Percentiles rank a stretch among this genome's conserved stretches.
Conservation (phyloP, 2,888 invertebrate species). For the Helicoverpa assulta region DNA sequence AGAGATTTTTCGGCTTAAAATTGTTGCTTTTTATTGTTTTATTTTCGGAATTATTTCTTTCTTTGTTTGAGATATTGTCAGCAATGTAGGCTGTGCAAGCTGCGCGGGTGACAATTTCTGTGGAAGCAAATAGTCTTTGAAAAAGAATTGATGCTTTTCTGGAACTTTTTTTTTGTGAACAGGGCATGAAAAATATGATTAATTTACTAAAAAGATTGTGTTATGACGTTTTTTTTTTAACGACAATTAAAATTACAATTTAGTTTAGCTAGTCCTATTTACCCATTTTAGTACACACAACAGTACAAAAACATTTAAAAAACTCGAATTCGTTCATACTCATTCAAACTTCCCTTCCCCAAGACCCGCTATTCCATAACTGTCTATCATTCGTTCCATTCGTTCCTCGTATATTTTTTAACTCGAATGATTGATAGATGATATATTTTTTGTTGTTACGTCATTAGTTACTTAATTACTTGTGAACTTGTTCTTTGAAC, state of each 20-base stretch:
- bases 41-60: background rate
- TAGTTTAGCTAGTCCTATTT: too few species aligned
- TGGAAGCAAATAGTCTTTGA: too few species aligned
- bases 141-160: too few species aligned
- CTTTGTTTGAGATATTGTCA: background rate
- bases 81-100: too few species aligned
- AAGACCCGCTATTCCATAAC: conserved; percentile 42
- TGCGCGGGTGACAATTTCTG: too few species aligned
- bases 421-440: conserved; percentile 87
- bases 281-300: background rate
- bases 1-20: conserved; percentile 3
- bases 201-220: too few species aligned
- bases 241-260: too few species aligned
- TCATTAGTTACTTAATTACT: conserved; percentile 88
- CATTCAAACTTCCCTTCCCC: conserved; percentile 6
- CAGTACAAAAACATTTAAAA: background rate
- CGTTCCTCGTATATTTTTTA: conserved; percentile 74
- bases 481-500: conserved; percentile 86
- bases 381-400: conserved; percentile 64
- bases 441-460: conserved; percentile 86
- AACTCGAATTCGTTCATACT: background rate
- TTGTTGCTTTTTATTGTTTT: background rate
- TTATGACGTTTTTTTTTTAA: too few species aligned
- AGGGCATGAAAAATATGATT: too few species aligned
- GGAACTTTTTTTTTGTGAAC: too few species aligned